Base-by-base conservation (phyloP, 2,888 invertebrate genomes). In the Xestia c-nigrum region DNA sequence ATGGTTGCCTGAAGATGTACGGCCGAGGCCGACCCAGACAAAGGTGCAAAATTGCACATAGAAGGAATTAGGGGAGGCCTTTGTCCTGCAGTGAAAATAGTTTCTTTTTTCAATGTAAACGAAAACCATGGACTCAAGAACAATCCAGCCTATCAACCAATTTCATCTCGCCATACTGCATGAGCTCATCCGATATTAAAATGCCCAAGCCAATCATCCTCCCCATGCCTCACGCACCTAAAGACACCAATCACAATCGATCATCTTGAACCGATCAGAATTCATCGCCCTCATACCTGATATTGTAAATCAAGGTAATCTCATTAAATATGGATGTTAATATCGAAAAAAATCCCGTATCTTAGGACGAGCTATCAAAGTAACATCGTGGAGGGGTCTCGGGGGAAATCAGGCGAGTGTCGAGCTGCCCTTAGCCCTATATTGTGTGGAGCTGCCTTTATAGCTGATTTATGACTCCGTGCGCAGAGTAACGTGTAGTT, bases 371-470 rank as follows among this genome's bases (percentile, higher is more conserved):
- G 71, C 75, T 72, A 85, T 88, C 79, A 81, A 74, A 81, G 81
- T 59, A 47, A 74, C 80, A 55, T 76, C 66, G 75, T 72, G 52
- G 74, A 75, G 68, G 24, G n/a, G 10, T 83, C 90, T 73, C 85
- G 5, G 7, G 90, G 91, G 90, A 90, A 90, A 90, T 90, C 91
- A 89, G 38, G 31, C 64, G 80, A 83, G 80, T 85, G 85, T 85
- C 61, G 67, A 84, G 61, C 69, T 59, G 80, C 84, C 88, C 81
- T 85, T 83, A 72, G 74, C 63, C 76, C 75, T 81, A 47, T 76
- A 59, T 72, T 86, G 84, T 81, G 73, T 86, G 81, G 43, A 80
- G 65, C 61, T 50, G 68, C 70, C 79, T 83, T 86, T 83, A 78
- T 82, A 83, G 75, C 77, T 87, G 87, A 87, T 87, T 88, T 87